Evolutionary conservation across 2,888 invertebrate species (phyloP).

Genomic region (Actias luna): DNA sequence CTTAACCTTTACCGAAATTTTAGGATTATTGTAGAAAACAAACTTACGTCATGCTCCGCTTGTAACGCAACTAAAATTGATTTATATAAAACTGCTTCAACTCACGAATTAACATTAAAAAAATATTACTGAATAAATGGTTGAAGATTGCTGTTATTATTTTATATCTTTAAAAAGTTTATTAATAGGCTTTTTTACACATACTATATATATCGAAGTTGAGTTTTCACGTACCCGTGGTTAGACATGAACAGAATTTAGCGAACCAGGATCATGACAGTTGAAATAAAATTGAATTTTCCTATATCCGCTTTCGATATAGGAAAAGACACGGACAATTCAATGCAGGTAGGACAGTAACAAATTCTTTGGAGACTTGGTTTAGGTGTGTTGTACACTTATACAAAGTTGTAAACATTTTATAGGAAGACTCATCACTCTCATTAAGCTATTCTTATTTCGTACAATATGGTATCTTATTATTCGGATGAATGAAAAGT

Average conservation of each 20-base stretch:
- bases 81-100: too few species aligned
- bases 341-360: conserved; percentile 5
- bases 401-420: neutral
- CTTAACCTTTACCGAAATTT: too few species aligned
- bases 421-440: neutral
- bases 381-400: neutral
- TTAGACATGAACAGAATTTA: neutral
- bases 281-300: conserved; percentile 15
- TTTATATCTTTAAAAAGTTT: neutral
- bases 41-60: too few species aligned
- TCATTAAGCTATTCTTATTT: neutral
- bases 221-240: conserved; percentile 27
- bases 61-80: too few species aligned
- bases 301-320: neutral
- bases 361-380: conserved; percentile 9
- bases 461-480: neutral
- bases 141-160: neutral
- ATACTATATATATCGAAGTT: neutral
- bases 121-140: neutral
- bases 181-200: neutral
- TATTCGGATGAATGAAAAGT: too few species aligned
- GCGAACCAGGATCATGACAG: conserved; percentile 16
- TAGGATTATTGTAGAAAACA: too few species aligned
- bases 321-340: conserved; percentile 14
- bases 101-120: neutral